Evolutionary conservation across 2,888 invertebrate genomes (phyloP).

Genomic region (Sarcophaga caerulescens): DNA sequence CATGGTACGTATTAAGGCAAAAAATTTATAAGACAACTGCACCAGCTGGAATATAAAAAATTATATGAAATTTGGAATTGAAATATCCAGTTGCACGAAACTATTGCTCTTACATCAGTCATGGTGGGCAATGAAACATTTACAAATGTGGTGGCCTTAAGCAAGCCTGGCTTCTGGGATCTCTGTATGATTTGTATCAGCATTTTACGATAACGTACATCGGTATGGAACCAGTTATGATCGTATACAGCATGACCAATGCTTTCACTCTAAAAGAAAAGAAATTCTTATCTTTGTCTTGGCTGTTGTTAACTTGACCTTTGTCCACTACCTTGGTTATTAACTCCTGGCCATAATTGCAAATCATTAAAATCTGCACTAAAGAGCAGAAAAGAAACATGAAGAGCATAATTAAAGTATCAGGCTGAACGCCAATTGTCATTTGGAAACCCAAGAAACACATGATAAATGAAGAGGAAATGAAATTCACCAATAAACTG

Average conservation of each 20-base stretch:
- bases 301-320: background rate
- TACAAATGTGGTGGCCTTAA: slow-evolving; percentile 75
- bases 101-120: slow-evolving; percentile 72
- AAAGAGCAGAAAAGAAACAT: slow-evolving; percentile 76
- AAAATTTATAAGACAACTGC: slow-evolving; percentile 78
- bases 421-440: slow-evolving; percentile 73
- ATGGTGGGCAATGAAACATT: slow-evolving; percentile 75
- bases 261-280: slow-evolving; percentile 72
- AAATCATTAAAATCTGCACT: slow-evolving; percentile 76
- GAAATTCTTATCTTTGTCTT: background rate
- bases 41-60: slow-evolving; percentile 71
- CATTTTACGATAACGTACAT: slow-evolving; percentile 74
- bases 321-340: slow-evolving; percentile 71
- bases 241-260: slow-evolving; percentile 75
- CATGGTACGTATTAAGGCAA: slow-evolving; percentile 72
- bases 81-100: too few species aligned
- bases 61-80: too few species aligned
- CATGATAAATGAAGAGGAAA: slow-evolving; percentile 76
- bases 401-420: slow-evolving; percentile 73
- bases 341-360: slow-evolving; percentile 75
- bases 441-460: slow-evolving; percentile 78
- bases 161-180: slow-evolving; percentile 73
- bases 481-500: slow-evolving; percentile 74
- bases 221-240: slow-evolving; percentile 75
- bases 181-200: slow-evolving; percentile 75